Evolutionary conservation across 2,888 invertebrate species (phyloP).

Genomic region (Orgyia antiqua): DNA sequence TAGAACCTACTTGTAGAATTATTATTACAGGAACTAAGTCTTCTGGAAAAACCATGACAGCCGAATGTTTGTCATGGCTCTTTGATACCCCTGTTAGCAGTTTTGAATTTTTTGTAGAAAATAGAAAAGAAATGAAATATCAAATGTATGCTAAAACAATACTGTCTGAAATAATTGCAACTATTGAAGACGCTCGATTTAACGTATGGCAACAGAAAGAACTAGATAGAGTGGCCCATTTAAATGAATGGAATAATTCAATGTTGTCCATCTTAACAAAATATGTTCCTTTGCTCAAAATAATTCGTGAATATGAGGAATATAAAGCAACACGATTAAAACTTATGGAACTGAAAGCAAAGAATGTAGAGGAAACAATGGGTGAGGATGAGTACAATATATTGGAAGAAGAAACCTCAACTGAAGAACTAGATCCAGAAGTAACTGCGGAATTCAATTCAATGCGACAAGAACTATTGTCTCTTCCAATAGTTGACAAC

Average conservation of each 20-base stretch:
- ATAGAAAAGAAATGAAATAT: conserved; percentile 44
- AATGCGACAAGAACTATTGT: conserved; percentile 28
- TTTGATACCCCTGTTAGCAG: conserved; percentile 68
- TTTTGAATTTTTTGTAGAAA: conserved; percentile 37
- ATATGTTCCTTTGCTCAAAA: conserved; percentile 37
- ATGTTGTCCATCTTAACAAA: conserved; percentile 25
- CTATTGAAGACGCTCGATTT: conserved; percentile 54
- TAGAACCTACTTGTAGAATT: conserved; percentile 78
- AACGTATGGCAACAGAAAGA: conserved; percentile 56
- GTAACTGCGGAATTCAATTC: conserved; percentile 6
- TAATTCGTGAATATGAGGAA: conserved; percentile 15
- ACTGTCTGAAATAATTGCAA: conserved; percentile 56
- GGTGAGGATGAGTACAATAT: conserved; percentile 1
- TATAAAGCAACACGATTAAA: too few relatives aligned
- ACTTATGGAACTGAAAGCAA: too few relatives aligned
- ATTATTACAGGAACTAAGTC: conserved; percentile 79
- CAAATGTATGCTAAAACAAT: conserved; percentile 43
- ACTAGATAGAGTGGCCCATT: conserved; percentile 39
- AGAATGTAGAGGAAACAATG: not conserved
- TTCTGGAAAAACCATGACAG: conserved; percentile 79
- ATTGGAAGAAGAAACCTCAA: conserved; percentile 1
- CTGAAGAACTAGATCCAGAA: not conserved
- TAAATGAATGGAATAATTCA: conserved; percentile 55
- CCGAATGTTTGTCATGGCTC: conserved; percentile 73
- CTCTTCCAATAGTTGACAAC: conserved; percentile 49